Evolutionary conservation across 2,888 invertebrate species (phyloP).

Genomic region (Scelioninae gen. 1): DNA sequence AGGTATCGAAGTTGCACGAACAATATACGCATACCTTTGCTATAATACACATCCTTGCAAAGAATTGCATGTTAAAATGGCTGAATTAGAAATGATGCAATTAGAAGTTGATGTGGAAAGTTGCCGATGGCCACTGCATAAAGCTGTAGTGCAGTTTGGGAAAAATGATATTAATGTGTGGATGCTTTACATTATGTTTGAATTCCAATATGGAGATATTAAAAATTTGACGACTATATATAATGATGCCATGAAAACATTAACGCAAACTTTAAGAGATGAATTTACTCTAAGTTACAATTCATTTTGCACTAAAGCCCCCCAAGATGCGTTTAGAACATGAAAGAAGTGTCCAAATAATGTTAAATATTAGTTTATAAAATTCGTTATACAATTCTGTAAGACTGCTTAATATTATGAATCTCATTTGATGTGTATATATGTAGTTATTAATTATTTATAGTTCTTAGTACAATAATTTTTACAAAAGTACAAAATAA

Average conservation of each 20-base stretch:
- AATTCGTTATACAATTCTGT: too few species aligned
- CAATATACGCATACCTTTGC: conserved; percentile 87
- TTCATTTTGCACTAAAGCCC: too few species aligned
- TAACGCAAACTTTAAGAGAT: conserved; percentile 76
- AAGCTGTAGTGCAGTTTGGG: conserved; percentile 88
- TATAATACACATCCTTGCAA: conserved; percentile 87
- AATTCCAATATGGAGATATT: conserved; percentile 87
- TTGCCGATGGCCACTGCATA: conserved; percentile 86
- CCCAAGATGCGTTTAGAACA: too few species aligned
- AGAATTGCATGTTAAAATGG: conserved; percentile 88
- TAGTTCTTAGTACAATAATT: too few species aligned
- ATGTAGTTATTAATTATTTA: too few species aligned
- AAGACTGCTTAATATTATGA: too few species aligned
- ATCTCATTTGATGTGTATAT: too few species aligned
- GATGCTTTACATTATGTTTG: conserved; percentile 90
- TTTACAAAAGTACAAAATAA: too few species aligned
- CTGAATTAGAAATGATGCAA: conserved; percentile 84
- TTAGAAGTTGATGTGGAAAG: conserved; percentile 79
- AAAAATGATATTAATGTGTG: conserved; percentile 88
- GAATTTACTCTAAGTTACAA: too few species aligned
- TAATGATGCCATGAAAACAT: conserved; percentile 87
- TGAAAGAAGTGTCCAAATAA: too few species aligned
- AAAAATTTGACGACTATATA: conserved; percentile 86
- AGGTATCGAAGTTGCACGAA: conserved; percentile 87
- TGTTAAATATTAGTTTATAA: too few species aligned